Base-by-base conservation (phyloP, 2,113 vertebrate genomes). In the Cebus imitator region DNA sequence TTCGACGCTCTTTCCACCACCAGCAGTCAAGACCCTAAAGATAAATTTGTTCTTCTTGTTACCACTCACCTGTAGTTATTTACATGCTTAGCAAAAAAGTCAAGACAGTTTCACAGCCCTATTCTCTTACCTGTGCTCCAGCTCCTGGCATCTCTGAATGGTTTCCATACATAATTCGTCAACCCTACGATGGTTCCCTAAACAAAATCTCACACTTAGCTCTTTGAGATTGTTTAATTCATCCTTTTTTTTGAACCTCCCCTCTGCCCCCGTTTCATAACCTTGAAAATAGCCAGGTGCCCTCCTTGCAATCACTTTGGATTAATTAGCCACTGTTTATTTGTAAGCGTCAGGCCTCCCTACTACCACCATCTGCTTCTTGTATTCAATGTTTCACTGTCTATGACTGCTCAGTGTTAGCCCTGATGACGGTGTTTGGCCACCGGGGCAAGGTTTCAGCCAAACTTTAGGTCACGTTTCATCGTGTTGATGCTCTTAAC, bases 311-410 rank as follows among this genome's bases (percentile, higher is more conserved):
- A 50, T 96, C 84, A 95, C 64, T 10, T 18, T 25, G 70, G 64
- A 64, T 87, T 95, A 95, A 96, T 97, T 95, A 94, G 95, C 43
- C 92, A 40, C 75, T 96, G 81, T 95, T 97, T 96, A 96, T 95
- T 91, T 97, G 94, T 78, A 87, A 93, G 81, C 76, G 21, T 91
- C 76, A 12, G 55, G 90, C 87, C 73, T 57, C 87, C 79, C 64
- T 52, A 58, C 68, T 90, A 45, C 64, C 55, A 55, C 94, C 40
- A 84, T 94, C 95, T 97, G 97, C 78, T 95, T 95, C 94, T 81
- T 93, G 80, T 87, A 78, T 18, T 94, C 92, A 50, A 13, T 50
- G 89, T 94, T 94, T 96, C 25, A 21, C 61, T 68, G 94, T 88
- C 57, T 73, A 92, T 93, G 91, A 93, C 90, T 89, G 79, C 45